Conservation (phyloP, 2,113 vertebrate species). For the Albula goreensis region DNA sequence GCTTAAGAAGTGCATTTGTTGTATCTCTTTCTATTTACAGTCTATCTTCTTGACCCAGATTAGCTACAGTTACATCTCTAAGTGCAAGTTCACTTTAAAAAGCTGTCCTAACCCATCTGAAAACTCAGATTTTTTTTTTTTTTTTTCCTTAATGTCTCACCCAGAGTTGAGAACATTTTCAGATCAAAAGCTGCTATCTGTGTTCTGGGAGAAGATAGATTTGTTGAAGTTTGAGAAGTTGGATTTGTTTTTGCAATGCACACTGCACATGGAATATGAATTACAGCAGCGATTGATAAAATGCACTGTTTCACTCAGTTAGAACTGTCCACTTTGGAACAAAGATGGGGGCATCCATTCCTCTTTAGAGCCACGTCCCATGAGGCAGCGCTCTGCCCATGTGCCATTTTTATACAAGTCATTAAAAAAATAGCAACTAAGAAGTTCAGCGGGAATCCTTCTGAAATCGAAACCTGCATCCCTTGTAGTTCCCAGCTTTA, state of each 20-base stretch:
- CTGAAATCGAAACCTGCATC: not conserved
- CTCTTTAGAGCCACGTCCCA: not conserved
- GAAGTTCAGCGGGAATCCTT: not conserved
- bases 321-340: not conserved
- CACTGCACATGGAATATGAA: not conserved
- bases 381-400: too few relatives aligned
- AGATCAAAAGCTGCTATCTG: not conserved
- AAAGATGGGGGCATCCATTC: not conserved
- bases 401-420: too few relatives aligned
- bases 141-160: not conserved
- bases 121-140: too few relatives aligned
- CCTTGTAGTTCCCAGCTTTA: not conserved
- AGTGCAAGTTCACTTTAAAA: not conserved
- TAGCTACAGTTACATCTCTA: not conserved
- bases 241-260: not conserved
- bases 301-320: not conserved
- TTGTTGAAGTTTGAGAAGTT: too few relatives aligned
- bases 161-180: not conserved
- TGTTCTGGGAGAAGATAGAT: not conserved
- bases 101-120: not conserved
- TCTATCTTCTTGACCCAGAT: constrained; percentile 3
- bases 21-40: not conserved
- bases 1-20: not conserved
- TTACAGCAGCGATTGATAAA: not conserved
- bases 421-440: not conserved